Evolutionary conservation across 2,888 invertebrate genomes (phyloP).

Genomic region (Drosophila setosimentum): DNA sequence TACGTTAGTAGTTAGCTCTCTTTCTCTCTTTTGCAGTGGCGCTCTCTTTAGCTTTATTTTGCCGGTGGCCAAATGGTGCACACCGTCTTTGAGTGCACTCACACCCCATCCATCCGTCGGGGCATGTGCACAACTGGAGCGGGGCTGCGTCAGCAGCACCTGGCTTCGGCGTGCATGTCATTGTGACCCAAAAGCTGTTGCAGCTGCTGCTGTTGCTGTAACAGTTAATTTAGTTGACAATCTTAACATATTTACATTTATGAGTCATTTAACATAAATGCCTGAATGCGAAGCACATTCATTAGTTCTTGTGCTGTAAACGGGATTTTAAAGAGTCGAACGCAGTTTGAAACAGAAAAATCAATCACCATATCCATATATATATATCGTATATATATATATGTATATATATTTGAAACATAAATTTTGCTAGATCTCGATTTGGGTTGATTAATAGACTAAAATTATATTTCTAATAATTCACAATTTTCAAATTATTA

Average conservation of each 20-base stretch:
- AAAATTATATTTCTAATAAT: neutral
- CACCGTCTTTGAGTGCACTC: constrained; percentile 46
- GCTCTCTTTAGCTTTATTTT: constrained; percentile 9
- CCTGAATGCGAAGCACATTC: neutral
- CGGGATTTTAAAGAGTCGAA: neutral
- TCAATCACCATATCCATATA: too few relatives aligned
- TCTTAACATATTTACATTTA: constrained; percentile 2
- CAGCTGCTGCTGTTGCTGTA: constrained; percentile 24
- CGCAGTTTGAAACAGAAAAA: neutral
- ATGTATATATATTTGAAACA: neutral
- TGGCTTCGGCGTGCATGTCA: constrained; percentile 26
- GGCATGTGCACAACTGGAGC: constrained; percentile 49
- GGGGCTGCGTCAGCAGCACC: constrained; percentile 40
- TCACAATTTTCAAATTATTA: neutral
- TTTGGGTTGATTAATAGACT: neutral
- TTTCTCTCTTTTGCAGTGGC: neutral
- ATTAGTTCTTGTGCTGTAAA: neutral
- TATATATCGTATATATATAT: too few relatives aligned
- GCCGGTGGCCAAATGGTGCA: constrained; percentile 38
- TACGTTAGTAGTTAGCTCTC: neutral
- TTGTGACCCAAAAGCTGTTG: constrained; percentile 29
- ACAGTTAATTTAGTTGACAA: neutral
- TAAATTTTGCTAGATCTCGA: neutral
- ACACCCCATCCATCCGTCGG: constrained; percentile 14
- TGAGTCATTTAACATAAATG: neutral